phyloP scores from a whole-genome alignment of 2,888 invertebrate genomes.

The Acanthopleura granulata region DNA sequence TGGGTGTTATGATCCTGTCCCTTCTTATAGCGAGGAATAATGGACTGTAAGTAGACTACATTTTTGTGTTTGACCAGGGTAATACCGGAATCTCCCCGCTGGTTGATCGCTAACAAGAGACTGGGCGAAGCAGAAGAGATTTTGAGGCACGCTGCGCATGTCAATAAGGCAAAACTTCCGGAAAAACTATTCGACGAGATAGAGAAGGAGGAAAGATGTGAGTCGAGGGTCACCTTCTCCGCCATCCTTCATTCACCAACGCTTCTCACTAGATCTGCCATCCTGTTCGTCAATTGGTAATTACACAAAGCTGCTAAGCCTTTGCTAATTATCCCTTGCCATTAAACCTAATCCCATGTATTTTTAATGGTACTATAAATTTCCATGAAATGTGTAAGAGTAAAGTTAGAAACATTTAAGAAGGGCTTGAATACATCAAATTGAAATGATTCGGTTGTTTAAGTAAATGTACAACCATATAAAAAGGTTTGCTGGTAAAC shows the following conservation, averaged over 20 bases:
- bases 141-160: conserved; percentile 11
- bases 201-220: conserved; percentile 24
- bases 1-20: too few species aligned
- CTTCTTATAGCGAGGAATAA: too few species aligned
- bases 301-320: background rate
- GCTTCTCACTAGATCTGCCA: conserved; percentile 23
- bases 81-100: conserved; percentile 18
- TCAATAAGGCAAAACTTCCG: conserved; percentile 26
- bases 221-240: conserved; percentile 36
- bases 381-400: too few species aligned
- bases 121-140: conserved; percentile 16
- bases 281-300: conserved; percentile 40
- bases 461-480: too few species aligned
- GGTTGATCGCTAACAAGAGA: conserved; percentile 16
- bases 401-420: too few species aligned
- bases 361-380: too few species aligned
- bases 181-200: conserved; percentile 38
- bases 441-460: too few species aligned
- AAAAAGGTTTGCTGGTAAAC: conserved; percentile 25
- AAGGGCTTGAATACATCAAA: too few species aligned
- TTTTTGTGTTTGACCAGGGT: background rate
- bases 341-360: background rate
- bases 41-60: too few species aligned
- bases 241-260: conserved; percentile 33
- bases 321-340: background rate